These are phyloP conservation scores for Hephaestus fuliginosus DNA, from an alignment of 2,797 vertebrate species.

Conservation along the genomic window DNA sequence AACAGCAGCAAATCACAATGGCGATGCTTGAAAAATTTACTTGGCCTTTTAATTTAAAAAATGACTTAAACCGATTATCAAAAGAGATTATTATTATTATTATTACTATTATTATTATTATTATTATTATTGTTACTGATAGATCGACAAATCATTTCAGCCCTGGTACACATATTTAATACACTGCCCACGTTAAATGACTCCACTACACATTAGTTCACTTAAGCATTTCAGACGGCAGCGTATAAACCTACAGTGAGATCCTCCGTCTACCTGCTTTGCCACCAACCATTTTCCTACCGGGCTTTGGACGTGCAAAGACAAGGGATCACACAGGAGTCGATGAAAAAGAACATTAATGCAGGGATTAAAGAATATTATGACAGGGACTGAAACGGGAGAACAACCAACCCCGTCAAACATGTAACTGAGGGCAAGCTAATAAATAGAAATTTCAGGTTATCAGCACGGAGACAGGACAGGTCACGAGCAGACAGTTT, in stretches of 20 bases:
- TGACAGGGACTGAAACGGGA: constrained; percentile 48
- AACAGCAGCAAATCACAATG: neutral
- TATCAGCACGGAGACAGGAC: constrained; percentile 32
- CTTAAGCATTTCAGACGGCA: constrained; percentile 24
- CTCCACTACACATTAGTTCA: neutral
- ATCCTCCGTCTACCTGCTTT: constrained; percentile 25
- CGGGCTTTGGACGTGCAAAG: constrained; percentile 41
- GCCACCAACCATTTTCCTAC: constrained; percentile 27
- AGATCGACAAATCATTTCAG: neutral
- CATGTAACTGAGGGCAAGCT: neutral
- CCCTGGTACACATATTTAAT: neutral
- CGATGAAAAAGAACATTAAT: constrained; percentile 53
- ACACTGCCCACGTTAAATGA: neutral
- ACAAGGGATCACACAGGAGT: constrained; percentile 52
- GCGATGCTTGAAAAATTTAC: neutral
- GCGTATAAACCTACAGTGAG: constrained; percentile 15
- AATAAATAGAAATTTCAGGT: constrained; percentile 39
- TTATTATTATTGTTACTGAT: neutral
- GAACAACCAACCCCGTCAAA: constrained; percentile 4
- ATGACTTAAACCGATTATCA: neutral
- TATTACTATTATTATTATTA: too few species aligned
- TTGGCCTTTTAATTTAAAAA: neutral
- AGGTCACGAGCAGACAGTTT: constrained; percentile 33
- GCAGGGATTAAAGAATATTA: constrained; percentile 53
- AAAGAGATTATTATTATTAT: neutral